phyloP scores from a whole-genome alignment of 1,140 invertebrate species.

The Chironomus striatipennis region DNA sequence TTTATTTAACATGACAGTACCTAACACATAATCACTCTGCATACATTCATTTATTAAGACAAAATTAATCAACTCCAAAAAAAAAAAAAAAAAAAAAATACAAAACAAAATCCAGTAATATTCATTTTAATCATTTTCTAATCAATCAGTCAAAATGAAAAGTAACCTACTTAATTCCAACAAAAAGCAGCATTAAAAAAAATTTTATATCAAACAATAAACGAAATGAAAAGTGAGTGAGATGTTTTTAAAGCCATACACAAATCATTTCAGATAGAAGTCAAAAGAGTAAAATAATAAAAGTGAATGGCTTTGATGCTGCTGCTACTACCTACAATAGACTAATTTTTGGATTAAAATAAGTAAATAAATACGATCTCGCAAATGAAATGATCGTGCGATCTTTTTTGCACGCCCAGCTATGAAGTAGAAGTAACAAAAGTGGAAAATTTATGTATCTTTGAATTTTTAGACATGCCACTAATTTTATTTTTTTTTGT shows the following conservation, averaged over 20 bases:
- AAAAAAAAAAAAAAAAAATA: too few species aligned
- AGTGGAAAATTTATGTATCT: not conserved
- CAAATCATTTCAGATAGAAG: not conserved
- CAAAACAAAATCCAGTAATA: too few species aligned
- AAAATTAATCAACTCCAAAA: too few species aligned
- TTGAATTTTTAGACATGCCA: not conserved
- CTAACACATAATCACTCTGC: too few species aligned
- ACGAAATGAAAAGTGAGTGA: slow-evolving; percentile 2
- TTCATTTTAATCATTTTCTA: too few species aligned
- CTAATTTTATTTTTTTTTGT: too few species aligned
- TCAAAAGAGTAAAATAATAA: not conserved
- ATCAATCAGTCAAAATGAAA: too few species aligned
- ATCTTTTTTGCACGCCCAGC: not conserved
- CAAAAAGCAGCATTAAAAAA: too few species aligned
- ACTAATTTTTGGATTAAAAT: not conserved
- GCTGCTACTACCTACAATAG: not conserved
- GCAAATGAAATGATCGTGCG: not conserved
- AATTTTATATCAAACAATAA: not conserved
- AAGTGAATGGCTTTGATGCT: not conserved
- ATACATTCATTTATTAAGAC: too few species aligned
- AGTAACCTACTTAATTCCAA: too few species aligned
- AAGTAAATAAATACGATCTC: not conserved
- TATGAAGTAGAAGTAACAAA: not conserved
- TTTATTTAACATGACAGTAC: too few species aligned
- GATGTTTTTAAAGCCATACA: not conserved